Conservation (phyloP, 2,888 invertebrate species). For the Cephus runcator region DNA sequence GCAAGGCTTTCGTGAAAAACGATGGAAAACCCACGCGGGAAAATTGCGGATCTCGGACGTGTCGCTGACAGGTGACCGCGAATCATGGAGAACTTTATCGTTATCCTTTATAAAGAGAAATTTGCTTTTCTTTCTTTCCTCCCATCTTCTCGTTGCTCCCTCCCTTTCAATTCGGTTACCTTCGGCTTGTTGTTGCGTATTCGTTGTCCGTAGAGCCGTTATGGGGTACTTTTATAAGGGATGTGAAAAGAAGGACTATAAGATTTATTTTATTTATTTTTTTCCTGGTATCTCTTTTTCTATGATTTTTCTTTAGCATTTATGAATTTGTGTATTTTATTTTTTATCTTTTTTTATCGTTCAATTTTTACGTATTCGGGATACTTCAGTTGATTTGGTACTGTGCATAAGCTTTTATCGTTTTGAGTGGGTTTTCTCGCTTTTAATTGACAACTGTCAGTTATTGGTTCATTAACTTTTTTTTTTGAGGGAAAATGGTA, state of each 20-base stretch:
- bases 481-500: not conserved
- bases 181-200: not conserved
- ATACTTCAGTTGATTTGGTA: not conserved
- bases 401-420: not conserved
- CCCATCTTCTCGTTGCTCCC: not conserved
- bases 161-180: not conserved
- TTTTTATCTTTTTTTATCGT: not conserved
- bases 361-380: not conserved
- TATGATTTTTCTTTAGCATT: not conserved
- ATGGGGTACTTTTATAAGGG: not conserved
- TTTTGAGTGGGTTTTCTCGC: not conserved
- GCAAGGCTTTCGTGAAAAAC: not conserved
- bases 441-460: not conserved
- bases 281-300: not conserved
- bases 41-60: not conserved
- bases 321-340: not conserved
- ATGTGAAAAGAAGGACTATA: not conserved
- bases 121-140: not conserved
- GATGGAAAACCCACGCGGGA: not conserved
- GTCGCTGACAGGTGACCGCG: not conserved
- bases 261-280: not conserved
- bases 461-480: not conserved
- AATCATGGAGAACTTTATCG: not conserved
- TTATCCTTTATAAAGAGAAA: not conserved
- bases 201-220: not conserved